Evolutionary conservation across 2,113 vertebrate species (phyloP).

Genomic region (Vicugna pacos): DNA sequence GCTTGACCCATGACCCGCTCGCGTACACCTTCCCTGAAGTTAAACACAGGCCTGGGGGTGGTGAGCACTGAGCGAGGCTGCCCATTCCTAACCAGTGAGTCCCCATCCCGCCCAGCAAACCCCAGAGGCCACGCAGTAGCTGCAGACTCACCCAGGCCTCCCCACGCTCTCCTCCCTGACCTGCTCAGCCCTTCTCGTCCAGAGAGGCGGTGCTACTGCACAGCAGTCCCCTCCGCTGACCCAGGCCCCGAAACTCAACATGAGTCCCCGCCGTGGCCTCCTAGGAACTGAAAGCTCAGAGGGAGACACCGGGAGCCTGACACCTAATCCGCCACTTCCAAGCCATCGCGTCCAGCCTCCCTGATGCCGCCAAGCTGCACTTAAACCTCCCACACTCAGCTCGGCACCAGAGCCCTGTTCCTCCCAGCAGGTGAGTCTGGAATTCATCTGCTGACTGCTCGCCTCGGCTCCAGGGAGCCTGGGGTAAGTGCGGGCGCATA

Average conservation of each 20-base stretch:
- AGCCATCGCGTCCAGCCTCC: not conserved
- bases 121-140: not conserved
- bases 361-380: rapidly evolving
- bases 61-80: rapidly evolving
- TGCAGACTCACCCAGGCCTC: not conserved
- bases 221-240: rapidly evolving
- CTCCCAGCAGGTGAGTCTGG: too few relatives aligned
- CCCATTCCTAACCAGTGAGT: rapidly evolving
- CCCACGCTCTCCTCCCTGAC: rapidly evolving
- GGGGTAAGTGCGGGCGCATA: not conserved
- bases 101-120: not conserved
- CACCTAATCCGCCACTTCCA: not conserved
- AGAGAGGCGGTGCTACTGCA: rapidly evolving
- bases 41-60: constrained; percentile 37
- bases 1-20: not conserved
- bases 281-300: not conserved
- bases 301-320: rapidly evolving
- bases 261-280: not conserved
- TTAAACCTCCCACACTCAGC: rapidly evolving
- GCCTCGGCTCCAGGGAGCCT: too few relatives aligned
- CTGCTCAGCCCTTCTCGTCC: not conserved
- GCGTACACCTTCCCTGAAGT: constrained; percentile 65
- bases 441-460: not conserved
- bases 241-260: not conserved
- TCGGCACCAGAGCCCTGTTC: rapidly evolving